Percentiles rank a stretch among this genome's conserved stretches.
phyloP scores from a whole-genome alignment of 2,113 vertebrate genomes.

The Tachysurus vachellii region DNA sequence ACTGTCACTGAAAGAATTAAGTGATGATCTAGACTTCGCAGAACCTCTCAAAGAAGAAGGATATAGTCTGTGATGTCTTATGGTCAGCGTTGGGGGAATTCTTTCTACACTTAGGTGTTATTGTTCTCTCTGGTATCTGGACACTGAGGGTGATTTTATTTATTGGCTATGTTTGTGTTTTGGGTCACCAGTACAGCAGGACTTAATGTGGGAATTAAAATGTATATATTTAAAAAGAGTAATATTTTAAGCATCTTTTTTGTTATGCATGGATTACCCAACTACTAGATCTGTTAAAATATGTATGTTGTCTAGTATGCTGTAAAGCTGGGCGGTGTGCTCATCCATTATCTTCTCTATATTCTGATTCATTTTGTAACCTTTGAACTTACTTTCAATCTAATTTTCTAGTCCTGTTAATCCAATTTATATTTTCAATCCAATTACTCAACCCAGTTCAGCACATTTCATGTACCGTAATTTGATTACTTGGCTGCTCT shows the following conservation, averaged over 20 bases:
- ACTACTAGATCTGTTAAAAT: not conserved
- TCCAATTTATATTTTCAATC: slow-evolving; percentile 18
- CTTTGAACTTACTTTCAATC: not conserved
- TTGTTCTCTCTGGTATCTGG: not conserved
- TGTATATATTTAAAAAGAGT: not conserved
- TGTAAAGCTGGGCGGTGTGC: not conserved
- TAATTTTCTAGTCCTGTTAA: not conserved
- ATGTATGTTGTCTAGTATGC: not conserved
- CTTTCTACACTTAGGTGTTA: not conserved
- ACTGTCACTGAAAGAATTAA: too few relatives aligned
- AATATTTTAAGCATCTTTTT: not conserved
- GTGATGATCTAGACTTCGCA: not conserved
- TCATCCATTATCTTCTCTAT: not conserved
- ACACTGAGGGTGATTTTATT: not conserved
- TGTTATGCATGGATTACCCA: not conserved
- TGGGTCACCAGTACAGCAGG: not conserved
- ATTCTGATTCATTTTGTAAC: slow-evolving; percentile 10
- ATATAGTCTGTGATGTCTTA: not conserved
- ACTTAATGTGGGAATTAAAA: not conserved
- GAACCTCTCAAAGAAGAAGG: not conserved
- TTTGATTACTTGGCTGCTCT: slow-evolving; percentile 10
- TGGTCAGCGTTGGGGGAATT: not conserved
- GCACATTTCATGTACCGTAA: not conserved
- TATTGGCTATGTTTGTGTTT: not conserved
- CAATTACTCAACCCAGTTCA: not conserved